A percentile compares a stretch with the other conserved stretches of the same genome.
Conservation (phyloP, 1,140 invertebrate genomes). For the Maconellicoccus hirsutus region DNA sequence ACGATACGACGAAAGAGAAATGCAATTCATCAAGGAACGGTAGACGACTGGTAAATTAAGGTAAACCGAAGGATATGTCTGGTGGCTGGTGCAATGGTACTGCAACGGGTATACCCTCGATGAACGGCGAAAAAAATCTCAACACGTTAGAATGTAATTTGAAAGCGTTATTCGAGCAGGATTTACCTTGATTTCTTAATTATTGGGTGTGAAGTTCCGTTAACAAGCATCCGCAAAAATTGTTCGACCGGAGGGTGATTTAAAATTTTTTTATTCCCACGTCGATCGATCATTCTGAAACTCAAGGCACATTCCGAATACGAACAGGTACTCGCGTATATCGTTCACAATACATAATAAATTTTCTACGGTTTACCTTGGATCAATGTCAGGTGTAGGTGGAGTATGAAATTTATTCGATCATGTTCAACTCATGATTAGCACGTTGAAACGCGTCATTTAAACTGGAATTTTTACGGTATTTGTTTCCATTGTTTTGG, state of each 20-base stretch:
- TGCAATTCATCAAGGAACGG: neutral
- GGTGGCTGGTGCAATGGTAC: neutral
- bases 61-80: neutral
- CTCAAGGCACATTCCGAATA: neutral
- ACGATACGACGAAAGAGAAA: neutral
- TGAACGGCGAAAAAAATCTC: too few relatives aligned
- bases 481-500: too few relatives aligned
- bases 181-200: neutral
- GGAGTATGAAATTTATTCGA: neutral
- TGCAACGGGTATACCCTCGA: too few relatives aligned
- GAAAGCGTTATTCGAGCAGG: neutral
- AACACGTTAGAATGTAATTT: too few relatives aligned
- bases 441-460: neutral
- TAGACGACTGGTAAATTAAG: neutral
- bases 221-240: neutral
- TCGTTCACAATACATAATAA: neutral
- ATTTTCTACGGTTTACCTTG: constrained; percentile 1
- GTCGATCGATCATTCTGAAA: neutral
- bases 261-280: neutral
- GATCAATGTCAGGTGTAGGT: constrained; percentile 3
- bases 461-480: constrained; percentile 1
- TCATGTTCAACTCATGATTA: neutral
- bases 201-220: neutral
- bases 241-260: neutral
- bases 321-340: neutral